A percentile compares a stretch with the other conserved stretches of the same genome.
phyloP scores from a whole-genome alignment of 2,888 invertebrate genomes.

The Calameuta pallipes region DNA sequence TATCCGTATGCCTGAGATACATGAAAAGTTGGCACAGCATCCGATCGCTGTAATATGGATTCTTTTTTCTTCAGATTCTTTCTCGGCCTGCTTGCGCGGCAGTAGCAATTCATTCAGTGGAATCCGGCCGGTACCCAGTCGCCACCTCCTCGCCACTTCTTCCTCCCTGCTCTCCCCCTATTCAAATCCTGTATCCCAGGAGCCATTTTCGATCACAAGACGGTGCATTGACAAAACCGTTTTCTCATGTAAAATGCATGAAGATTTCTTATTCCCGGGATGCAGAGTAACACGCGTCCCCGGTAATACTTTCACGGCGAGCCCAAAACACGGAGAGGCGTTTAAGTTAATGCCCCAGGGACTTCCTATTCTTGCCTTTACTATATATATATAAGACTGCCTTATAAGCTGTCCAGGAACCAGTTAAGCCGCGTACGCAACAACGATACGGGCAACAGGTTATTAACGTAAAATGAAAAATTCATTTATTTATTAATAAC shows the following conservation, averaged over 20 bases:
- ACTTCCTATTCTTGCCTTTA: neutral
- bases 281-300: slow-evolving; percentile 28
- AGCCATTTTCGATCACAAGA: slow-evolving; percentile 59
- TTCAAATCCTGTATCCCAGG: slow-evolving; percentile 57
- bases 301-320: neutral
- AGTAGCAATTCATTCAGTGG: slow-evolving; percentile 55
- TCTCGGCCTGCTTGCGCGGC: slow-evolving; percentile 35
- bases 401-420: neutral
- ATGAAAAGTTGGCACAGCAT: slow-evolving; percentile 19
- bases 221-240: slow-evolving; percentile 56
- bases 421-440: neutral
- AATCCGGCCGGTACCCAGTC: slow-evolving; percentile 44
- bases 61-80: neutral
- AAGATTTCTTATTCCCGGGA: slow-evolving; percentile 33
- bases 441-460: neutral
- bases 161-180: slow-evolving; percentile 39
- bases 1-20: neutral
- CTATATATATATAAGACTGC: neutral
- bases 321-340: neutral
- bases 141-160: slow-evolving; percentile 29
- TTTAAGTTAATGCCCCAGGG: neutral
- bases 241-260: slow-evolving; percentile 54
- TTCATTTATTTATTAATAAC: neutral
- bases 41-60: slow-evolving; percentile 21
- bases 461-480: neutral